These are phyloP conservation scores for Nycticebus coucang DNA, from an alignment of 2,113 vertebrate genomes.

Conservation along the genomic window DNA sequence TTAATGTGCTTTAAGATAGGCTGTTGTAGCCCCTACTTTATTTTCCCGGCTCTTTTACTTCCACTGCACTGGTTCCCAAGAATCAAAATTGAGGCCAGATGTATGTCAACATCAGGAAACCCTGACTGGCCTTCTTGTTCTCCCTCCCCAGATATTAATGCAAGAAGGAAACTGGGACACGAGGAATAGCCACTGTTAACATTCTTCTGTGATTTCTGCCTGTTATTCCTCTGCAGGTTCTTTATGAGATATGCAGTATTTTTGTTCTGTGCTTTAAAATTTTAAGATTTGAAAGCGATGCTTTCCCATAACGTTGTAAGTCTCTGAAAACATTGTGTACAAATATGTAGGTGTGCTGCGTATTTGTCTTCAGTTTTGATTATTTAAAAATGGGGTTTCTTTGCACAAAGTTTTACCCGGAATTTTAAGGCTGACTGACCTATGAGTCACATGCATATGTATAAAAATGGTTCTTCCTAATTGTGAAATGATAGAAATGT, in stretches of 20 bases:
- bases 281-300: not conserved
- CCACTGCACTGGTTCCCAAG: constrained; percentile 30
- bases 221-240: not conserved
- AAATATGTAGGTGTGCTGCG: not conserved
- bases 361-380: not conserved
- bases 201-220: not conserved
- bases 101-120: constrained; percentile 53
- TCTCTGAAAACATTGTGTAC: not conserved
- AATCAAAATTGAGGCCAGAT: constrained; percentile 75
- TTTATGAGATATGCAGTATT: not conserved
- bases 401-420: not conserved
- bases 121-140: constrained; percentile 59
- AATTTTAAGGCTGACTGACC: not conserved
- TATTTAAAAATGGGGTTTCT: constrained; percentile 9
- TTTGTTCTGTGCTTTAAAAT: not conserved
- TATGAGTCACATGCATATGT: not conserved
- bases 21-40: constrained; percentile 40
- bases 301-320: not conserved
- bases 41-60: constrained; percentile 50
- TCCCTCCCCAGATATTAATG: not conserved
- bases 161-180: not conserved
- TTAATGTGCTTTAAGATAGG: constrained; percentile 52
- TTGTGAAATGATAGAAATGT: constrained; percentile 33
- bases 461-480: not conserved
- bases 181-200: not conserved